Conservation (phyloP, 1,140 invertebrate genomes). For the Drosophila parvula region DNA sequence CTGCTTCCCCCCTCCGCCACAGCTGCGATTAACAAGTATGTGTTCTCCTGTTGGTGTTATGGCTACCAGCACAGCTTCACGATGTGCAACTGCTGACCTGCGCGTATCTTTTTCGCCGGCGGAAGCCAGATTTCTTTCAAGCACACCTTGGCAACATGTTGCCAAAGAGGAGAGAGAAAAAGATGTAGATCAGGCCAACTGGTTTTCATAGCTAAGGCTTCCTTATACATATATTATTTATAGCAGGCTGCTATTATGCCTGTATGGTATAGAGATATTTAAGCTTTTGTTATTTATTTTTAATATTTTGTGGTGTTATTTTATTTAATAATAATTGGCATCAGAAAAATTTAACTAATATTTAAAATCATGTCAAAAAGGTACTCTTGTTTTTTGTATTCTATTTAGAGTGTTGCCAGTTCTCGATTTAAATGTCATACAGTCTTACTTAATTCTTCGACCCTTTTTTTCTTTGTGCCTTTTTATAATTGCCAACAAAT, state of each 20-base stretch:
- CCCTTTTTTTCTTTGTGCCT: not conserved
- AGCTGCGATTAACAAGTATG: constrained; percentile 27
- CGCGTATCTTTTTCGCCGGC: constrained; percentile 3
- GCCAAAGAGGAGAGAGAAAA: constrained; percentile 15
- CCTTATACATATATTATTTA: not conserved
- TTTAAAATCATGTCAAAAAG: too few species aligned
- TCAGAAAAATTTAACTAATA: too few species aligned
- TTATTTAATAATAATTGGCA: too few species aligned
- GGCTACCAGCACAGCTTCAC: constrained; percentile 49
- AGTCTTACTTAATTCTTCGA: not conserved
- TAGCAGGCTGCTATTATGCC: not conserved
- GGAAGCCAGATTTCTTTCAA: constrained; percentile 12
- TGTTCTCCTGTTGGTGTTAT: constrained; percentile 29
- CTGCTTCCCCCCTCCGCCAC: not conserved
- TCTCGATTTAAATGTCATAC: not conserved
- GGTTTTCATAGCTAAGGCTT: constrained; percentile 12
- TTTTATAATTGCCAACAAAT: constrained; percentile 9
- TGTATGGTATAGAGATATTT: not conserved
- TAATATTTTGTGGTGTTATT: too few species aligned
- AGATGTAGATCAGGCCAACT: constrained; percentile 29
- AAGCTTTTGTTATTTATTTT: not conserved
- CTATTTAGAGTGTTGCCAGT: not conserved
- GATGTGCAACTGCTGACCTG: constrained; percentile 66
- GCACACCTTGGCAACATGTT: constrained; percentile 49
- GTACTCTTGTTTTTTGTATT: not conserved